A percentile compares a stretch with the other conserved stretches of the same genome.
These are phyloP conservation scores for Cacatua alba DNA, from an alignment of 2,113 vertebrate genomes.

Conservation along the genomic window DNA sequence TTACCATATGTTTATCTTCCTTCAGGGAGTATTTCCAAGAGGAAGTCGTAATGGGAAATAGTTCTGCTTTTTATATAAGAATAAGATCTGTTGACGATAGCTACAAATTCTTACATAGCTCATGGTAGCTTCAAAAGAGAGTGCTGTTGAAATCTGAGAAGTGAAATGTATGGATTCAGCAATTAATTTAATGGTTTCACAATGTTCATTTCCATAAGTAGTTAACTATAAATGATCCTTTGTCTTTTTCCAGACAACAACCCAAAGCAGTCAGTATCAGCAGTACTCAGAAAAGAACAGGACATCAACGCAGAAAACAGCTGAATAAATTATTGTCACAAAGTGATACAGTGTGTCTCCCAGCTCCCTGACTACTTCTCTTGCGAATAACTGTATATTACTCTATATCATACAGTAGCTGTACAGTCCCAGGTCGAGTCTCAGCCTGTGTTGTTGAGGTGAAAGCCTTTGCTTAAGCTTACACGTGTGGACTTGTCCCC, in stretches of 20 bases:
- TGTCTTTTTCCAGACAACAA: slow-evolving; percentile 1
- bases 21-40: slow-evolving; percentile 65
- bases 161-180: not conserved
- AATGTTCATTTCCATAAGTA: not conserved
- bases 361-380: not conserved
- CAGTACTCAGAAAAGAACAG: not conserved
- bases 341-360: not conserved
- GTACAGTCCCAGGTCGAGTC: not conserved
- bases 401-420: not conserved
- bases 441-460: accelerated
- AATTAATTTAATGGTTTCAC: not conserved
- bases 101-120: slow-evolving; percentile 36
- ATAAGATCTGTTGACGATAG: slow-evolving; percentile 45
- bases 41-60: slow-evolving; percentile 61
- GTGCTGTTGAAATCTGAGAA: not conserved
- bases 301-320: not conserved
- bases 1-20: slow-evolving; percentile 69
- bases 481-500: not conserved
- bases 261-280: not conserved
- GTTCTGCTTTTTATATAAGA: slow-evolving; percentile 43
- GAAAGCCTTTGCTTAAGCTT: not conserved
- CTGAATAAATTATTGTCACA: not conserved
- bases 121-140: not conserved
- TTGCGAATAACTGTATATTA: not conserved
- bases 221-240: not conserved